phyloP scores from a whole-genome alignment of 2,797 vertebrate species.

The Monodelphis domestica region DNA sequence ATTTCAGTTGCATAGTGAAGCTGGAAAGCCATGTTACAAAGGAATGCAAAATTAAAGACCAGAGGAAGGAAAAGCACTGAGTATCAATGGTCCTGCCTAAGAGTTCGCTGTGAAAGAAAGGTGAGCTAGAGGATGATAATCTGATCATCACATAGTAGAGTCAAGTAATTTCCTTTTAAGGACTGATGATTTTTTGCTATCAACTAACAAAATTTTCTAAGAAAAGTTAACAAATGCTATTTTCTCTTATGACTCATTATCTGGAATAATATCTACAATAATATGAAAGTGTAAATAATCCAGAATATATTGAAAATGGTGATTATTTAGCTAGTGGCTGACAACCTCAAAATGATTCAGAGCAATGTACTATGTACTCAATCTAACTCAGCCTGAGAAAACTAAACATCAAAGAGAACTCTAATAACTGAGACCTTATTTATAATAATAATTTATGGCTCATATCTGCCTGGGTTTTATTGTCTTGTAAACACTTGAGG shows the following conservation, averaged over 20 bases:
- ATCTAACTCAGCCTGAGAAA: not conserved
- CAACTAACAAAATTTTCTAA: slow-evolving; percentile 29
- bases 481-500: fast-evolving
- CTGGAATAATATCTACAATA: slow-evolving; percentile 48
- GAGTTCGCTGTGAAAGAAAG: not conserved
- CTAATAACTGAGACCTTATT: not conserved
- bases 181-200: not conserved
- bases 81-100: not conserved
- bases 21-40: not conserved
- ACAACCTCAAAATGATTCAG: not conserved
- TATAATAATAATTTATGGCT: fast-evolving
- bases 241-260: slow-evolving; percentile 70
- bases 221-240: slow-evolving; percentile 33
- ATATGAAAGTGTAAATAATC: slow-evolving; percentile 29
- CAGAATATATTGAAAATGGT: not conserved
- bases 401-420: not conserved
- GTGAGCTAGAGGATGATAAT: not conserved
- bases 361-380: not conserved
- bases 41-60: not conserved
- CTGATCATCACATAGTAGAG: not conserved
- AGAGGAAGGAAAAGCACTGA: not conserved
- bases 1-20: not conserved
- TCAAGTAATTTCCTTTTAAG: not conserved
- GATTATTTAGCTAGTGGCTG: slow-evolving; percentile 36
- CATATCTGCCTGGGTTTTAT: no score